A percentile compares a stretch with the other conserved stretches of the same genome.
These are phyloP conservation scores for Chlorodrepanis virens DNA, from an alignment of 2,113 vertebrate genomes.

Conservation along the genomic window DNA sequence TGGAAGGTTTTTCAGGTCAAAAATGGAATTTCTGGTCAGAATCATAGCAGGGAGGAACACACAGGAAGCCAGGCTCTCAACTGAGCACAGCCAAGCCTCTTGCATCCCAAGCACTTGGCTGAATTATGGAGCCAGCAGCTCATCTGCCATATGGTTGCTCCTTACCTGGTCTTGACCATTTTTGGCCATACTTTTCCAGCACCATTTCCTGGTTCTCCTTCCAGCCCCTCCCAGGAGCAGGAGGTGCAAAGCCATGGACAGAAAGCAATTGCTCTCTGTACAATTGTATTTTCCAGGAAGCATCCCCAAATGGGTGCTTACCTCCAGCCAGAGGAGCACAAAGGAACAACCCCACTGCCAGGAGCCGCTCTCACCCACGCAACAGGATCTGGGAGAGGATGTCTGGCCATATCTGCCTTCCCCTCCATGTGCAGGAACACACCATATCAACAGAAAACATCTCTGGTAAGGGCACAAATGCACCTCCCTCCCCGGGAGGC, in stretches of 20 bases:
- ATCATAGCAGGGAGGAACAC: slow-evolving; percentile 10
- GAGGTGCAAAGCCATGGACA: not conserved
- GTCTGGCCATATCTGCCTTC: not conserved
- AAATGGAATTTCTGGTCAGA: slow-evolving; percentile 59
- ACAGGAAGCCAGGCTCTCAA: slow-evolving; percentile 19
- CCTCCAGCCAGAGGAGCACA: not conserved
- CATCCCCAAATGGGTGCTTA: not conserved
- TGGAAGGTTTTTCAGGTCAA: slow-evolving; percentile 61
- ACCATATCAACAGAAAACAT: not conserved
- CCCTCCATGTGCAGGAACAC: not conserved
- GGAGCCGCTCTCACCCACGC: not conserved
- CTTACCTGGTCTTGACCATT: not conserved
- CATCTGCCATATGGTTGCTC: not conserved
- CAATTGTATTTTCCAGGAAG: not conserved
- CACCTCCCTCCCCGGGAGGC: not conserved
- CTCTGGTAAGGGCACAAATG: not conserved
- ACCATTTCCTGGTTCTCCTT: not conserved
- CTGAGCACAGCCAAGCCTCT: not conserved
- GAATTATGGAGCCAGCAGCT: not conserved
- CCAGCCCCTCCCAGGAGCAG: not conserved
- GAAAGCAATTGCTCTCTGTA: not conserved
- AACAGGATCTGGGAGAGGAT: not conserved
- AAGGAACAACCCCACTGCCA: not conserved
- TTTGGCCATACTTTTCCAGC: not conserved
- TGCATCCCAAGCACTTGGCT: not conserved